Evolutionary conservation across 2,888 invertebrate genomes (phyloP), one percentile per base, ranked within the genome.

Genomic region (Barypeithes pellucidus): DNA sequence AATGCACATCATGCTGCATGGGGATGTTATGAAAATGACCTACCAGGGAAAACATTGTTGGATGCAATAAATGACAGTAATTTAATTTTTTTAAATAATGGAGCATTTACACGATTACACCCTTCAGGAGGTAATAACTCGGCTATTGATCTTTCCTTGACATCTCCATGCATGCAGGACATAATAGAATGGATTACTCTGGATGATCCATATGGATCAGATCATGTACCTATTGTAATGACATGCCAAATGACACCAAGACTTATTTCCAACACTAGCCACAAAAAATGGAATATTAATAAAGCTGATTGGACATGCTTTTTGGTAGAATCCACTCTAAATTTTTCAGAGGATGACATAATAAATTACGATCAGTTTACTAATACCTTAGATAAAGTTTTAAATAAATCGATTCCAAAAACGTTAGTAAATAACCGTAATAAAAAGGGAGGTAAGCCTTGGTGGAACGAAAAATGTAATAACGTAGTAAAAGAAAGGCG

Each of bases 31-130:
- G 14, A 43, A 1, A 61, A 22, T 41, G n/a, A 43, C 22, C 11
- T 20, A 8, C 20, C 22, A 1, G 22, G 61, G 3, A 41, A 43
- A 5, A 22, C 9, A 83, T 36, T 79, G 18, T 59, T 67, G 54
- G 52, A 71, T 22, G 60, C 60, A 47, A 33, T 66, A 41, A 22
- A 50, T 52, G n/a, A 50, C 12, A 59, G 12, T 11, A 61, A 72
- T 54, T 41, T 72, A 29, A 50, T 59, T 20, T 14, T 57, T 54
- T 24, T 70, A 12, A 70, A 70, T 45, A 29, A 62, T 43, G 71
- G 71, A 12, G 11, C 11, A 18, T 50, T n/a, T 24, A 62, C 52
- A 29, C 16, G 8, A 14, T 14, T 61, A n/a, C 60, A 47, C 20
- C 24, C 47, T 12, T 22, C 45, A 16, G 54, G 36, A n/a, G 18